phyloP scores from a whole-genome alignment of 2,113 vertebrate species.

The Neogale vison region DNA sequence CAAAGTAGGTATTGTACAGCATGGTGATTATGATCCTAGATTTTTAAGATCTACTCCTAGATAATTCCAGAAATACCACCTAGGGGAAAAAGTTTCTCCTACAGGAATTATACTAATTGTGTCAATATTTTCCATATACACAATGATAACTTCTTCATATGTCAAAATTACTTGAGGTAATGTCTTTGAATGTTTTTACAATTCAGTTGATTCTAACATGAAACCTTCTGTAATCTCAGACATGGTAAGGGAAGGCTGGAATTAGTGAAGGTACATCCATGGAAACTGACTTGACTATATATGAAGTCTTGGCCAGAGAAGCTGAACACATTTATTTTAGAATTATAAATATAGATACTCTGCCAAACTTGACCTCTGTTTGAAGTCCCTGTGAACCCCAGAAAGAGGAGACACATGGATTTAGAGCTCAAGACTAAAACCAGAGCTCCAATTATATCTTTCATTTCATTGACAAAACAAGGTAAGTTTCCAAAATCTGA shows the following conservation, averaged over 20 bases:
- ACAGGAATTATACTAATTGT: neutral
- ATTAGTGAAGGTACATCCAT: neutral
- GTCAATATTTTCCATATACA: neutral
- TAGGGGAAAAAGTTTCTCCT: neutral
- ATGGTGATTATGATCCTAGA: neutral
- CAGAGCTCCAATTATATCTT: neutral
- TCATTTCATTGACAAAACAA: slow-evolving; percentile 2
- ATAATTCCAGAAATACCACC: neutral
- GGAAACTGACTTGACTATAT: neutral
- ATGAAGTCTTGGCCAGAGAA: neutral
- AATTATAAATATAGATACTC: neutral
- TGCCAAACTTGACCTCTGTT: neutral
- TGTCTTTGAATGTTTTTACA: slow-evolving; percentile 7
- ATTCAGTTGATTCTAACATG: neutral
- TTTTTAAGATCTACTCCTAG: neutral
- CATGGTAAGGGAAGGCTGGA: neutral
- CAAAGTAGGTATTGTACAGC: neutral
- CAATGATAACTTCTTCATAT: neutral
- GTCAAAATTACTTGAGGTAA: neutral
- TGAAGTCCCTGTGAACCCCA: neutral
- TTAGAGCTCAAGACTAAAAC: neutral
- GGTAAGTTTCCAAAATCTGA: slow-evolving; percentile 30
- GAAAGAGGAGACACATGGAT: neutral
- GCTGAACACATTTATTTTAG: neutral
- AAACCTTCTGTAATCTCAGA: neutral